Base-by-base conservation (phyloP, 2,113 vertebrate species). In the Semnornis frantzii region DNA sequence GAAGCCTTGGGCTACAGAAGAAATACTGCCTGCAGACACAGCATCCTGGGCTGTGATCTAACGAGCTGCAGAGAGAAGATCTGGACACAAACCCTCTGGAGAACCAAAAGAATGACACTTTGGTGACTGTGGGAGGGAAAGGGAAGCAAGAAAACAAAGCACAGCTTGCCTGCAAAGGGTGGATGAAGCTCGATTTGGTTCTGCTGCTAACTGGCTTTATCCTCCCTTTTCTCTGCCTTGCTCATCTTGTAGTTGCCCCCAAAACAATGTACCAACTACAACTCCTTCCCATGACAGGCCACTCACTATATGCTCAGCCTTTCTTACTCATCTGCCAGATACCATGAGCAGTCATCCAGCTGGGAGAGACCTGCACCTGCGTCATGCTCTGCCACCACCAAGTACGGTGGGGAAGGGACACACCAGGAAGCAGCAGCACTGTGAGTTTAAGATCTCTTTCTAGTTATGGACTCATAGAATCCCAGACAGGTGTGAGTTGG, bases 331-430 rank as follows among this genome's bases (percentile, higher is more conserved):
- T 50, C 30, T 68, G 31, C 75, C 34, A 63, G 46, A 58, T 11
- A 46, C 25, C 70, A 31, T 0, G 6, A 90, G 31, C 50, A 37
- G 15, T 75, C 2, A 0, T 2, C 19, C 2, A 0, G 2, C 33
- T 12, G 65, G 52, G 57, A 72, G 11, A 39, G 57, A 63, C 19
- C 74, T 2, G 0, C 31, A 34, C 31, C 24, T 25, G 6, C 11
- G 6, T 1, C 25, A 46, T 13, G 27, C 30, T 68, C 39, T 55
- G 57, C 12, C 20, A 23, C 2, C 46, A 21, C 34, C 1, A 0
- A 30, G 24, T 0, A 5, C 27, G 46, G 27, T 1, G 2, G 28
- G 20, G 27, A 57, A 60, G 19, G 23, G n/a, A 50, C 25, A 55
- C 10, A 5, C 4, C 42, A 46, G 6, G 19, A 12, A 44, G 12